Base-by-base conservation (phyloP, 2,113 vertebrate genomes). In the Carassius gibelio region DNA sequence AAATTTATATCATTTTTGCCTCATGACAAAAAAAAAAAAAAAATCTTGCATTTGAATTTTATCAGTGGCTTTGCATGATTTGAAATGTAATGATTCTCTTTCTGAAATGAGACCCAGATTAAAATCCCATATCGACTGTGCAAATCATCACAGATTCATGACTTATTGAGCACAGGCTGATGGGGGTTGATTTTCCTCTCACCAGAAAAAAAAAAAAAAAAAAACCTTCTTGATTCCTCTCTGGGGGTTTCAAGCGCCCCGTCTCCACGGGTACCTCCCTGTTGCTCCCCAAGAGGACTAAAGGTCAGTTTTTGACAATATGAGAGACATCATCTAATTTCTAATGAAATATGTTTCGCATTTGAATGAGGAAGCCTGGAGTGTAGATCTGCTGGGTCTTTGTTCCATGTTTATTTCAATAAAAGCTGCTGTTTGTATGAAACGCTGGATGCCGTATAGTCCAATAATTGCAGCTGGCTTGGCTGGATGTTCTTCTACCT, bases 231-330 rank as follows among this genome's bases (percentile, higher is more conserved):
- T 84, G 85, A 88, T 90, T 62, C 6, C 83, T 88, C 79, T 82
- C 85, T 75, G 52, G 82, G 89, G 88, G 69, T 59, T 30, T 55
- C 50, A 48, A 66, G 68, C 30, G n/a, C 69, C 82, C 88, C 64
- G 38, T 74, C 89, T 82, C 71, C 84, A 76, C 45, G 68, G 85
- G 48, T 8, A 74, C 36, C 74, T 76, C 48, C n/a, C 7, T 57
- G 38, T 71, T 45, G 8, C 45, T 68, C 86, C 75, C 23, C 48
- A 42, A 81, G 84, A 80, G 66, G 68, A 85, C 81, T 57, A 59
- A 82, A 84, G 91, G 91, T 92, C 91, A 92, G 57, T 85, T 87
- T 88, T 85, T 87, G 88, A 92, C 85, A 91, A 86, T 90, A 92
- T 88, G 81, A 88, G 85, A 83, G 88, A 89, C 90, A 88, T 89